A percentile compares a stretch with the other conserved stretches of the same genome.
These are phyloP conservation scores for Urophycis tenuis DNA, from an alignment of 2,797 vertebrate genomes.

Conservation along the genomic window DNA sequence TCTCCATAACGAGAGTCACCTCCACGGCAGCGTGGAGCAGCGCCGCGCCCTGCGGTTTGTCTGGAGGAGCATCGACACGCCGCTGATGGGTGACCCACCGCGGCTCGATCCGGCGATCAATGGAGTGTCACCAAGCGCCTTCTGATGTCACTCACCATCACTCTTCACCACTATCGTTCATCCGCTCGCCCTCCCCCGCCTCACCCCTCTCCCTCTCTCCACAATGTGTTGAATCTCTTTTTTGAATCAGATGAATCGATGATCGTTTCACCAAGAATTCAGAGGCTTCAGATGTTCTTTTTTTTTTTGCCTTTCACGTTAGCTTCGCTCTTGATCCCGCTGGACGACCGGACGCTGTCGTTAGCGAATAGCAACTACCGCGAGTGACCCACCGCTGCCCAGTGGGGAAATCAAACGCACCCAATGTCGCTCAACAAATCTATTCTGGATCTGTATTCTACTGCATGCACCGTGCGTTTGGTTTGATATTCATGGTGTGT, in stretches of 20 bases:
- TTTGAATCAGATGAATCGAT: not conserved
- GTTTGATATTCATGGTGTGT: not conserved
- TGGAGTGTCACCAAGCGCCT: not conserved
- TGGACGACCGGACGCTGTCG: not conserved
- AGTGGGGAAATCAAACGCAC: not conserved
- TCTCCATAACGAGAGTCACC: not conserved
- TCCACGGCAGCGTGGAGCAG: not conserved
- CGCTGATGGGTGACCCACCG: not conserved
- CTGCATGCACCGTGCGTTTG: not conserved
- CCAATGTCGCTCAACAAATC: not conserved
- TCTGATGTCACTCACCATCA: not conserved
- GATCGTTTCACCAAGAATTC: not conserved
- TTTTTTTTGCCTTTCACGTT: not conserved
- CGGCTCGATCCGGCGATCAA: not conserved
- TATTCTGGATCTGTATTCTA: not conserved
- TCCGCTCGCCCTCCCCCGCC: not conserved
- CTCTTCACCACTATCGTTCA: not conserved
- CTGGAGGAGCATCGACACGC: not conserved
- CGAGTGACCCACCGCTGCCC: not conserved
- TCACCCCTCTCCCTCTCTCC: not conserved
- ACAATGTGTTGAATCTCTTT: not conserved
- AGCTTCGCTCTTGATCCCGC: not conserved
- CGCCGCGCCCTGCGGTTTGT: not conserved
- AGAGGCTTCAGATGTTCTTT: no score
- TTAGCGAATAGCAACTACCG: not conserved